Conservation (phyloP, 2,113 vertebrate genomes). For the Platichthys flesus region DNA sequence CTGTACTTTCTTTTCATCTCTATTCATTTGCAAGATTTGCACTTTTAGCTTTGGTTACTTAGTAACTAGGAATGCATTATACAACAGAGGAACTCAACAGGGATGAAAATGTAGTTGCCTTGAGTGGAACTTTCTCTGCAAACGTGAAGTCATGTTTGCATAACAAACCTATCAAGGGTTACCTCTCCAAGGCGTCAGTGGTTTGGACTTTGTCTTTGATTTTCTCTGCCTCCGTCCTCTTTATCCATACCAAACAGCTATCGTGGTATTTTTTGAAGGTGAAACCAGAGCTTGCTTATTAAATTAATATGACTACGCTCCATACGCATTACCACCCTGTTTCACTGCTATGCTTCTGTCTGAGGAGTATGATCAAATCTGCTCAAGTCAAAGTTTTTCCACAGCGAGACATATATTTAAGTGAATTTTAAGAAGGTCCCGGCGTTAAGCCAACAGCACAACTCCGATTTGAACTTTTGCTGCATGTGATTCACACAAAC, state of each 20-base stretch:
- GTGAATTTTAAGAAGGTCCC: neutral
- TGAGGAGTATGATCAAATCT: slow-evolving; percentile 6
- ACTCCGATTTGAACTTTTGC: neutral
- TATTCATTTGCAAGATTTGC: slow-evolving; percentile 39
- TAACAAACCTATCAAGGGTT: slow-evolving; percentile 11
- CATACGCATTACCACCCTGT: neutral
- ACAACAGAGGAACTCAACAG: neutral
- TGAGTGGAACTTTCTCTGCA: slow-evolving; percentile 22
- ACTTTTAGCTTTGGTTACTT: slow-evolving; percentile 15
- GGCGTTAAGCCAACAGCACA: neutral
- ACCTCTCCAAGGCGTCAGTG: slow-evolving; percentile 18
- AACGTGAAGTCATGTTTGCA: slow-evolving; percentile 38
- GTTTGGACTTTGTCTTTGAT: slow-evolving; percentile 20
- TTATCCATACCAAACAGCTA: neutral
- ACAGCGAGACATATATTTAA: neutral
- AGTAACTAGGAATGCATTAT: slow-evolving; percentile 14
- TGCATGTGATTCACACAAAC: neutral
- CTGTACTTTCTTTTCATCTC: slow-evolving; percentile 34
- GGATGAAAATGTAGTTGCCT: slow-evolving; percentile 20
- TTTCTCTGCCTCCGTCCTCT: slow-evolving; percentile 1
- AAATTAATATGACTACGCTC: neutral
- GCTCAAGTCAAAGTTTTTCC: neutral
- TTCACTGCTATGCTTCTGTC: neutral
- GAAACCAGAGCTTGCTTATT: slow-evolving; percentile 5
- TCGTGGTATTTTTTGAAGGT: slow-evolving; percentile 3